Evolutionary conservation across 2,113 vertebrate species (phyloP), one percentile per base, ranked within the genome.

Genomic region (Chamaea fasciata): DNA sequence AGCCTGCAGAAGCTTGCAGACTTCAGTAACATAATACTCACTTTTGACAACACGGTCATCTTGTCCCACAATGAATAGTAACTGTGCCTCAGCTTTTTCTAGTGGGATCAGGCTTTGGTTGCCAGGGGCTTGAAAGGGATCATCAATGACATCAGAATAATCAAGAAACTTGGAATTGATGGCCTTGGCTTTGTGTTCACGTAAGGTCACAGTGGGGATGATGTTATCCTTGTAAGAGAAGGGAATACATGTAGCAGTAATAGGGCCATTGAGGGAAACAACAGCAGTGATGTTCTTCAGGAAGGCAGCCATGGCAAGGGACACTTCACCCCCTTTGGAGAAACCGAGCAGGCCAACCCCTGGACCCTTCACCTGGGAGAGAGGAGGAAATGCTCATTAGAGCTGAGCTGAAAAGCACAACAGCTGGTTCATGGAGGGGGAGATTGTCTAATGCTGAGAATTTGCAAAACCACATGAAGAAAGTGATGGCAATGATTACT

Each of bases 271-370:
- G 86, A 99, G 39, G 39, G 97, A 97, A 62, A 97, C 98, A 13
- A 98, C 98, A 3, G 98, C 98, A 12, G 83, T 86, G 93, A 98
- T 97, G 56, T 97, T 97, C 76, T 98, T 96, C 60, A 98, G 93
- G 83, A 98, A 98, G 53, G 98, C 95, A 1, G 98, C 95, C 97
- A 99, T 98, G 2, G 98, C 89, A 46, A 99, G 91, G 56, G 95
- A 98, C 47, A 99, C 63, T 73, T 97, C 97, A 21, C 94, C 98
- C 57, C 98, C 98, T 92, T 98, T 98, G 78, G 98, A 98, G 82
- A 97, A 97, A 16, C 98, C 96, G 10, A 99, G 87, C 70, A 99
- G 78, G 56, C 98, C 98, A 52, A 98, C 49, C 35, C 97, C 89
- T 30, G 95, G 97, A 49, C 95, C 92, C 76, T 94, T 97, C 44